A percentile compares a stretch with the other conserved stretches of the same genome.
Evolutionary conservation across 2,888 invertebrate genomes (phyloP).

Genomic region (Chirona hameri): DNA sequence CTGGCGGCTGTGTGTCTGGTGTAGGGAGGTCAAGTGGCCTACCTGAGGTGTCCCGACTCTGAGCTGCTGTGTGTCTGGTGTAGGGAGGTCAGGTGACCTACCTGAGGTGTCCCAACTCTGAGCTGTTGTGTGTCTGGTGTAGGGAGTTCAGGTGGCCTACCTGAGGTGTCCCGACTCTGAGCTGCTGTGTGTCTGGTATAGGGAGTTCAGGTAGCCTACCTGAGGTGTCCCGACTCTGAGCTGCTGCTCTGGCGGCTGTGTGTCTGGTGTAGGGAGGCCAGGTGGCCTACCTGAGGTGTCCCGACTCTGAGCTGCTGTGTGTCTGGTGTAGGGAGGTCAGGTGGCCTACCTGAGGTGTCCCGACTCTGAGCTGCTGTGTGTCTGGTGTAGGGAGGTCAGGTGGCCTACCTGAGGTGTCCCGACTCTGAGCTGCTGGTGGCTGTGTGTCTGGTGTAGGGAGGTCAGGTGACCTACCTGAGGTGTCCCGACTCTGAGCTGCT

Average conservation of each 20-base stretch:
- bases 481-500: background rate
- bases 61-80: too few species aligned
- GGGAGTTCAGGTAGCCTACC: too few species aligned
- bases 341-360: background rate
- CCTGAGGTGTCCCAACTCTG: background rate
- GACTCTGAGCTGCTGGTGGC: constrained; percentile 26
- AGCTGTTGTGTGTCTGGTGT: too few species aligned
- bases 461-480: background rate
- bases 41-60: constrained; percentile 23
- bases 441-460: constrained; percentile 7
- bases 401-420: background rate
- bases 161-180: too few species aligned
- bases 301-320: constrained; percentile 28
- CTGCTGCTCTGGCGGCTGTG: background rate
- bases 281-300: background rate
- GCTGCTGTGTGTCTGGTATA: too few species aligned
- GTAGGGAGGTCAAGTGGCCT: background rate
- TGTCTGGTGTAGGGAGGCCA: too few species aligned
- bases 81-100: too few species aligned
- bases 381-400: too few species aligned
- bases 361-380: background rate
- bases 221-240: background rate
- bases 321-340: too few species aligned
- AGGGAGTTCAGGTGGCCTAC: too few species aligned
- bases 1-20: too few species aligned